Percentiles rank a stretch among this genome's conserved stretches.
Evolutionary conservation across 2,888 invertebrate genomes (phyloP).

Genomic region (Zaprionus bogoriensis): DNA sequence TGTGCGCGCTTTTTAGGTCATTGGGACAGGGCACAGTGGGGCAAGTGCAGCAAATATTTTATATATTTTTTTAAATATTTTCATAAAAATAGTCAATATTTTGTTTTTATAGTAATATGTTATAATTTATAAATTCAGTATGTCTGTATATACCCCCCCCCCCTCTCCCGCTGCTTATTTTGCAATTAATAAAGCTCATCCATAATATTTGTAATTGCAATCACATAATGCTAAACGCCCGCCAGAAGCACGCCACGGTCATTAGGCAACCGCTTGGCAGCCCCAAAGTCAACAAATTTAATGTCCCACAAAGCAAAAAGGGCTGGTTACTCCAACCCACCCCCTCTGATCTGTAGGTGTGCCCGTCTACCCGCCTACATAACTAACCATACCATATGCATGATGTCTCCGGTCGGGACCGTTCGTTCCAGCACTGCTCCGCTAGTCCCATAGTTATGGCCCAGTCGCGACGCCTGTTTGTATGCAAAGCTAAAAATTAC

Average conservation of each 20-base stretch:
- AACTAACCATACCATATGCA: constrained; percentile 63
- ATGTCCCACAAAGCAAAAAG: constrained; percentile 37
- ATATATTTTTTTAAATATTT: not conserved
- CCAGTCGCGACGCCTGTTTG: constrained; percentile 23
- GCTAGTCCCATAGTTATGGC: constrained; percentile 17
- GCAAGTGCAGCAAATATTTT: not conserved
- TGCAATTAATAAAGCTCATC: constrained; percentile 30
- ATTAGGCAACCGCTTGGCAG: constrained; percentile 45
- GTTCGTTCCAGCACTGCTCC: constrained; percentile 1
- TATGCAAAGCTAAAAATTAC: constrained; percentile 59
- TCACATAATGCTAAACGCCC: constrained; percentile 53
- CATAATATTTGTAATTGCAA: constrained; percentile 58
- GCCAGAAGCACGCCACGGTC: constrained; percentile 56
- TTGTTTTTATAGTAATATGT: not conserved
- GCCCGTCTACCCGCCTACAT: constrained; percentile 54
- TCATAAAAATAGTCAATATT: not conserved
- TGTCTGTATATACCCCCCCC: not conserved
- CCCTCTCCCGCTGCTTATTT: not conserved
- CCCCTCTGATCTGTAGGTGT: constrained; percentile 56
- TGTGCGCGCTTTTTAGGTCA: constrained; percentile 42
- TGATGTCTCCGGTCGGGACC: constrained; percentile 46
- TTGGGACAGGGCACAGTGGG: constrained; percentile 49
- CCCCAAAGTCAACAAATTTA: constrained; percentile 58
- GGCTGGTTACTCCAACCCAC: constrained; percentile 29
- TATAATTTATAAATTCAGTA: not conserved